Evolutionary conservation across 2,113 vertebrate species (phyloP).

Genomic region (Thomomys bottae): DNA sequence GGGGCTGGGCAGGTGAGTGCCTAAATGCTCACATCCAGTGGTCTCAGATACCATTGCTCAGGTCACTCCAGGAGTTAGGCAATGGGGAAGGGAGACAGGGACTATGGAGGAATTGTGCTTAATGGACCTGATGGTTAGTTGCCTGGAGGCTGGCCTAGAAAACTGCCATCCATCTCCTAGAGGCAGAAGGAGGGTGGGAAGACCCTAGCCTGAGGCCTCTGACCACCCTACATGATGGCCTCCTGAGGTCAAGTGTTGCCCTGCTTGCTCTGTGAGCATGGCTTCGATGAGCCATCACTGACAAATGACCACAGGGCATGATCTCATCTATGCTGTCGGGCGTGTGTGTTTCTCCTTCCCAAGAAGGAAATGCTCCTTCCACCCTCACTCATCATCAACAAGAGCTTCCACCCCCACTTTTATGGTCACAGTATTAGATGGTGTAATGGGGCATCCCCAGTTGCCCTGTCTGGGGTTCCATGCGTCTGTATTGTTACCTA

Average conservation of each 20-base stretch:
- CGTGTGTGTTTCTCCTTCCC: neutral
- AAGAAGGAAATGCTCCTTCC: neutral
- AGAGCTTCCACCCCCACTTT: fast-evolving
- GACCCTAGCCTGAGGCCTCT: neutral
- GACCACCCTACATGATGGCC: neutral
- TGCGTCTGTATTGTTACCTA: fast-evolving
- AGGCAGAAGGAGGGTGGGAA: neutral
- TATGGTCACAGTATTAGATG: neutral
- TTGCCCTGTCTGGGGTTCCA: neutral
- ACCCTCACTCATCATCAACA: neutral
- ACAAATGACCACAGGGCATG: neutral
- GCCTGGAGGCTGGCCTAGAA: neutral
- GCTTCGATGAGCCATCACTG: neutral
- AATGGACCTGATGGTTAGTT: neutral
- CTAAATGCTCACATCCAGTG: neutral
- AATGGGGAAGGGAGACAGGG: neutral
- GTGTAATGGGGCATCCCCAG: neutral
- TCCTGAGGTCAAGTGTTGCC: neutral
- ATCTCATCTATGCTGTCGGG: neutral
- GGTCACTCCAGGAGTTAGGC: neutral
- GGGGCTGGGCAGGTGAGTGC: fast-evolving
- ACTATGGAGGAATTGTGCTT: neutral
- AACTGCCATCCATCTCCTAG: neutral
- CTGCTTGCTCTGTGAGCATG: fast-evolving
- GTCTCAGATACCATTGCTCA: neutral